Evolutionary conservation across 1,140 invertebrate genomes (phyloP), one percentile per base, ranked within the genome.

Genomic region (Plutomurus gul): DNA sequence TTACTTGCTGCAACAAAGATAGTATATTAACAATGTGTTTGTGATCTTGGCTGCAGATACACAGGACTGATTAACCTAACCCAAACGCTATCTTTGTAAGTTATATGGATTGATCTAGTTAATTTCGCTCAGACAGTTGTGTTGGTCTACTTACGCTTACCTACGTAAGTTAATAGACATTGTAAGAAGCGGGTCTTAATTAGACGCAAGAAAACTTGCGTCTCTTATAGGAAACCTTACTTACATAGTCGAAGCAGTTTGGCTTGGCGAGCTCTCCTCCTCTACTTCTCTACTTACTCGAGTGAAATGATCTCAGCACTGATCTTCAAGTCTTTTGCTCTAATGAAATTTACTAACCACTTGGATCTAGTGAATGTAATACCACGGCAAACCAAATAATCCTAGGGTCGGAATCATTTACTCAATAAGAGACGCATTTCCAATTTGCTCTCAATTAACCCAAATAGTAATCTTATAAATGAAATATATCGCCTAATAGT

Each of bases 281-380:
- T 22, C 20, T 65, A 65, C 25, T 30, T 33, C 13, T n/a, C n/a
- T 36, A 65, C 0, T 27, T 30, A 65, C 56, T 36, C 56, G 27
- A 65, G 56, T 65, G 56, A 65, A 65, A 65, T 65, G 56, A 65
- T 33, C 56, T 65, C 27, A n/a, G n/a, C n/a, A 65, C 56, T 65
- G 56, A 65, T 65, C 56, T 65, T 1, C 2, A n/a, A 36, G 56
- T 30, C 56, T 65, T 65, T 30, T 65, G 27, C 27, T 33, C 56
- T 65, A 65, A 65, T 65, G 56, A 65, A 65, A 65, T 65, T 65
- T 65, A 65, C 56, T 65, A 65, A 65, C 56, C 56, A 36, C 56
- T 43, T 33, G 30, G 56, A 65, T n/a, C 27, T 33, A 65, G n/a
- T n/a, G n/a, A n/a, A n/a, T n/a, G n/a, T n/a, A n/a, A n/a, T n/a